A percentile compares a stretch with the other conserved stretches of the same genome.
These are phyloP conservation scores for Harpalus rubripes DNA, from an alignment of 2,888 invertebrate species.

Conservation along the genomic window DNA sequence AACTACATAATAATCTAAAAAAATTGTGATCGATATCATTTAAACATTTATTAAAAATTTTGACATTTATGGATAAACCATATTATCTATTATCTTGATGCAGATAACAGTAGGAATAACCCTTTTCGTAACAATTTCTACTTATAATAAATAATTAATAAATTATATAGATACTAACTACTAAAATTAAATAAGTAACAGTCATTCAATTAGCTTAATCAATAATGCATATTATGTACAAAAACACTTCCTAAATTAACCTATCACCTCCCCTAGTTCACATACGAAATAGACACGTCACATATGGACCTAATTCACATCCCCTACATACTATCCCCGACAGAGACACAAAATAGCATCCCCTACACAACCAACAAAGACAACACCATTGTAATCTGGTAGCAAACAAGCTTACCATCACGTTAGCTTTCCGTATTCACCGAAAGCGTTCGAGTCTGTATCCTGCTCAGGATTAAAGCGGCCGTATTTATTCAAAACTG, in stretches of 20 bases:
- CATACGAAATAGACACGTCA: conserved; percentile 37
- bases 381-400: conserved; percentile 24
- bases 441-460: conserved; percentile 37
- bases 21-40: too few relatives aligned
- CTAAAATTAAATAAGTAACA: too few relatives aligned
- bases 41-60: too few relatives aligned
- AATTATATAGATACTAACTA: too few relatives aligned
- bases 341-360: conserved; percentile 8
- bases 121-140: too few relatives aligned
- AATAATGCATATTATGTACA: background rate
- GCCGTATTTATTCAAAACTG: conserved; percentile 62
- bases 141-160: too few relatives aligned
- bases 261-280: conserved; percentile 12
- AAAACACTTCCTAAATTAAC: conserved; percentile 30
- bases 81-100: too few relatives aligned
- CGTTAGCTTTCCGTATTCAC: conserved; percentile 16
- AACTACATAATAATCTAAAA: too few relatives aligned
- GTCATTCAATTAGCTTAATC: too few relatives aligned
- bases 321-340: background rate
- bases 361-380: background rate
- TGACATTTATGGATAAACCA: too few relatives aligned
- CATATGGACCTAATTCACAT: conserved; percentile 37
- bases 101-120: too few relatives aligned
- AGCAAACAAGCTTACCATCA: conserved; percentile 40
- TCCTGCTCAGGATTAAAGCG: conserved; percentile 16